phyloP scores from a whole-genome alignment of 2,888 invertebrate species.

The Elgonia sp. region DNA sequence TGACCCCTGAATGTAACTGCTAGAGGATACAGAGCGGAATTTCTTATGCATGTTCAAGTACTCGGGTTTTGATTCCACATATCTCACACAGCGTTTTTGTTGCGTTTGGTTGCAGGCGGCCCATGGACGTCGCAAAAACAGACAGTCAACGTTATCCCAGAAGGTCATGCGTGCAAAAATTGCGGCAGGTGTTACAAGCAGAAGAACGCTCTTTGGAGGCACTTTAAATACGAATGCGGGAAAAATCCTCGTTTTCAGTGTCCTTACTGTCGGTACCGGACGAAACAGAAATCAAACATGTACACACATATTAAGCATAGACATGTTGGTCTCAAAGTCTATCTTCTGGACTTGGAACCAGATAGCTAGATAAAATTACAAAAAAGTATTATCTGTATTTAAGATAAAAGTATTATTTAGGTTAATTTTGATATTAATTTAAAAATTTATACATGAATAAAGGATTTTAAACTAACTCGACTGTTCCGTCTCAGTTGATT shows the following conservation, averaged over 20 bases:
- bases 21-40: not conserved
- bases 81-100: constrained; percentile 73
- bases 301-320: constrained; percentile 82
- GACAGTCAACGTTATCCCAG: not conserved
- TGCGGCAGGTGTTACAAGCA: constrained; percentile 83
- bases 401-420: not conserved
- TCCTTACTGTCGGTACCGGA: constrained; percentile 82
- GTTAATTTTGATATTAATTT: not conserved
- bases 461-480: no score
- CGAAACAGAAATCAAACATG: constrained; percentile 82
- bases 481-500: no score
- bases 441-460: no score
- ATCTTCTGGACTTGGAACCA: constrained; percentile 80
- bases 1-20: constrained; percentile 5
- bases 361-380: constrained; percentile 36
- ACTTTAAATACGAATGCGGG: constrained; percentile 85
- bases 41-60: constrained; percentile 42
- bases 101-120: constrained; percentile 80
- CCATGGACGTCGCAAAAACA: constrained; percentile 20
- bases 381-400: not conserved
- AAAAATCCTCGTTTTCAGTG: constrained; percentile 84
- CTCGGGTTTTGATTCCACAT: constrained; percentile 24
- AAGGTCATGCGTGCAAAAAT: constrained; percentile 77
- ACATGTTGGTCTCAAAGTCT: constrained; percentile 80
- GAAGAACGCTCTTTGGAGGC: constrained; percentile 82